A percentile compares a stretch with the other conserved stretches of the same genome.
These are phyloP conservation scores for Campoplex nolae DNA, from an alignment of 2,888 invertebrate species.

Conservation along the genomic window DNA sequence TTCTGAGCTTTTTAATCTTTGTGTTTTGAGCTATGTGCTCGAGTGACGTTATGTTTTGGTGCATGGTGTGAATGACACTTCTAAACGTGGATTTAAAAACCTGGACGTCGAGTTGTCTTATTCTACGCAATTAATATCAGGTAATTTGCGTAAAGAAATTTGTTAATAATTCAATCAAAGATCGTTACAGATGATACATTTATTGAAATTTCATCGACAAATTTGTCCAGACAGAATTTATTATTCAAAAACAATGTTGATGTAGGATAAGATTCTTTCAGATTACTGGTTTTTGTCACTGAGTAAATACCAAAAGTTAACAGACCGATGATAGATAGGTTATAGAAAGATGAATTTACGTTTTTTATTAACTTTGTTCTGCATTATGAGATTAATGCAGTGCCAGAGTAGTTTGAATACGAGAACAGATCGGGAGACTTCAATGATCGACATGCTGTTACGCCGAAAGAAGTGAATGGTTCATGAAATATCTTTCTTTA, in stretches of 20 bases:
- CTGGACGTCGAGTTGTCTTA: background rate
- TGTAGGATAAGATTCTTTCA: background rate
- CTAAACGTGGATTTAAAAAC: conserved; percentile 53
- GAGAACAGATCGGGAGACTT: conserved; percentile 1
- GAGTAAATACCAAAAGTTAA: background rate
- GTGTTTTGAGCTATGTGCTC: conserved; percentile 27
- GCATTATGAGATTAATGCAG: background rate
- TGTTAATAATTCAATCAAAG: too few species aligned
- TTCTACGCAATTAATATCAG: background rate
- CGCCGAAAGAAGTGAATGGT: background rate
- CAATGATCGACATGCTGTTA: background rate
- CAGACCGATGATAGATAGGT: background rate
- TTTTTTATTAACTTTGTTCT: background rate
- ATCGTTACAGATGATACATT: background rate
- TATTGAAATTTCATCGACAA: background rate
- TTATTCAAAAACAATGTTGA: background rate
- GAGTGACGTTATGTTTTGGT: conserved; percentile 41
- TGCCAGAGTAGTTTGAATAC: background rate
- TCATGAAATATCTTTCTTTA: background rate
- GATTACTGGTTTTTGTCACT: background rate
- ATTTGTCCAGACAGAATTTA: background rate
- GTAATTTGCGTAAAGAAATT: conserved; percentile 14
- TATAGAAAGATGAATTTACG: background rate
- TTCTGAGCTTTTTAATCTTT: background rate
- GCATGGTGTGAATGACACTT: conserved; percentile 39